Percentiles rank a stretch among this genome's conserved stretches.
Evolutionary conservation across 1,140 invertebrate genomes (phyloP).

Genomic region (Diorhabda carinulata): DNA sequence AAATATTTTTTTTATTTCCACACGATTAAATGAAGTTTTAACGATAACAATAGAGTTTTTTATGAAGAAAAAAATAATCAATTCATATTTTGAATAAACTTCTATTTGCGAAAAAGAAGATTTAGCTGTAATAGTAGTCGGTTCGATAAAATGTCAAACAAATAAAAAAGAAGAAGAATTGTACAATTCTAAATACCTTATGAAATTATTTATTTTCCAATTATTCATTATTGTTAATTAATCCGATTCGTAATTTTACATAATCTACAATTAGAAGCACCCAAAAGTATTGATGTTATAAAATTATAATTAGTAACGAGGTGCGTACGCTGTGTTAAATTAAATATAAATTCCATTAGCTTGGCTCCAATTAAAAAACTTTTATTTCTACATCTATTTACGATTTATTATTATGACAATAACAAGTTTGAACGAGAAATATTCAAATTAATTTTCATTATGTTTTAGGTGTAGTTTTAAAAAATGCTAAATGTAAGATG

Average conservation of each 20-base stretch:
- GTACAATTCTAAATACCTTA: constrained; percentile 1
- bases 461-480: neutral
- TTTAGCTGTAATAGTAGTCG: neutral
- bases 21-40: too few species aligned
- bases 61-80: too few species aligned
- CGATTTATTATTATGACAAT: neutral
- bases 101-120: too few species aligned
- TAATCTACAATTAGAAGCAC: neutral
- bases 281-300: neutral
- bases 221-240: constrained; percentile 3
- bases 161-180: neutral
- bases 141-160: neutral
- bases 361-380: neutral
- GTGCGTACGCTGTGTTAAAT: neutral
- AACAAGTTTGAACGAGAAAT: neutral
- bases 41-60: too few species aligned
- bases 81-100: too few species aligned
- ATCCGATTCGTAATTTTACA: neutral
- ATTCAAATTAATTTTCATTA: neutral
- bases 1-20: too few species aligned
- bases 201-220: constrained; percentile 3
- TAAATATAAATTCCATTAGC: neutral
- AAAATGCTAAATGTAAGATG: neutral
- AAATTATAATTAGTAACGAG: neutral
- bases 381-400: neutral